Evolutionary conservation across 2,797 vertebrate genomes (phyloP), one percentile per base, ranked within the genome.

Genomic region (Adrianichthys oophorus): DNA sequence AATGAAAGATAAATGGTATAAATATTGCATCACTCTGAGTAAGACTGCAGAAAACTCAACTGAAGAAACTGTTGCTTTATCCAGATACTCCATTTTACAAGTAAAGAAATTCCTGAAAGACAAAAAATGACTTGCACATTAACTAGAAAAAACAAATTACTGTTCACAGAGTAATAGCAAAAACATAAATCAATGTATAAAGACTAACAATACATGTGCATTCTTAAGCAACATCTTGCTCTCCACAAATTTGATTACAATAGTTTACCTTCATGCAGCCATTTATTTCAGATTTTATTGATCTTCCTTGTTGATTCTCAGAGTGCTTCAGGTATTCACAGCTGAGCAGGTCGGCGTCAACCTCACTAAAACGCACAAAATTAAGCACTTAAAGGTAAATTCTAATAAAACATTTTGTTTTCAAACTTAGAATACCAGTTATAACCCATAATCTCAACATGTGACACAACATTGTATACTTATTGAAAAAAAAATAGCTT

Each of bases 331-430:
- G 72, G 73, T 90, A 95, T 17, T 96, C 94, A 2, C 29, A 59
- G 58, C 94, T 72, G n/a, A 98, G 76, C 10, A 84, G 77, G 15
- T 87, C 80, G 0, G 95, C 95, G 48, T 95, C 95, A 1, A 93
- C 91, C 18, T 86, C 76, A 74, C 96, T 98, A 70, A 64, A 68
- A 56, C 52, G n/a, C 37, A 80, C 4, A 59, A 19, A 0, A 56
- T 46, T 56, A 16, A 3, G 54, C 32, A 3, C 8, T 2, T 10
- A 32, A 32, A 32, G 29, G 29, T 32, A 32, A 32, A 32, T 32
- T 10, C 10, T 32, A 2, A 32, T 32, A 3, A 32, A 19, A 32
- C 1, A 2, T 32, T 32, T 32, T 32, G 29, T 10, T 32, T 32
- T 10, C 10, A 10, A 32, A 32, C 8, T 32, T 2, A 10, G 29